These are phyloP conservation scores for Martes martes DNA, from an alignment of 2,113 vertebrate species.

Conservation along the genomic window DNA sequence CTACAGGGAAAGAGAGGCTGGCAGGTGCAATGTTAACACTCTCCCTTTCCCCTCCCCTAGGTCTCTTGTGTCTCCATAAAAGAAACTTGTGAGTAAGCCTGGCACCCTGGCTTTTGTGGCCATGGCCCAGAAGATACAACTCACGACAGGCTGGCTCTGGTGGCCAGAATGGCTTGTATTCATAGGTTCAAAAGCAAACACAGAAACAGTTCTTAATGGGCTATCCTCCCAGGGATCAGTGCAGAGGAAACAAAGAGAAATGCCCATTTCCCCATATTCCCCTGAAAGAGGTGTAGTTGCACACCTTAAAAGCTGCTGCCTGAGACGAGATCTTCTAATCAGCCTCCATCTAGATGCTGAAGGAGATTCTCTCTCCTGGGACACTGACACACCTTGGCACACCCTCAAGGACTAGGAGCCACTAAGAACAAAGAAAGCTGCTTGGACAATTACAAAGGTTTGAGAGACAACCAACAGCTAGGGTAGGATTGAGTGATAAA, in stretches of 20 bases:
- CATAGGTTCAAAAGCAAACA: not conserved
- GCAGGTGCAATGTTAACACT: not conserved
- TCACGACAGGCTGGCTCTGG: not conserved
- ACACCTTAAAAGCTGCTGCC: not conserved
- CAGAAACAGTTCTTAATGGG: not conserved
- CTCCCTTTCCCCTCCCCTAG: not conserved
- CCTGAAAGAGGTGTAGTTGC: not conserved
- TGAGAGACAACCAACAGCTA: not conserved
- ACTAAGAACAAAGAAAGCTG: not conserved
- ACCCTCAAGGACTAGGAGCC: not conserved
- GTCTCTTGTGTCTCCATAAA: not conserved
- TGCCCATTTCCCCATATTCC: not conserved
- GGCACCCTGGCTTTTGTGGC: not conserved
- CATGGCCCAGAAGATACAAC: not conserved
- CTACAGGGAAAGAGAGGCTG: not conserved
- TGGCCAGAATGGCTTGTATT: not conserved
- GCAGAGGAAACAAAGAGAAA: not conserved
- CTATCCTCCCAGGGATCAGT: not conserved
- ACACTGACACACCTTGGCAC: not conserved
- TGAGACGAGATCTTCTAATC: not conserved
- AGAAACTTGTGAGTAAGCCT: not conserved
- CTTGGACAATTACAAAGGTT: not conserved
- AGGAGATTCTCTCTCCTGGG: not conserved
- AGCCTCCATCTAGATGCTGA: not conserved
- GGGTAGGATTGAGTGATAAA: not conserved